Evolutionary conservation across 2,888 invertebrate genomes (phyloP).

Genomic region (Entomobrya proxima): DNA sequence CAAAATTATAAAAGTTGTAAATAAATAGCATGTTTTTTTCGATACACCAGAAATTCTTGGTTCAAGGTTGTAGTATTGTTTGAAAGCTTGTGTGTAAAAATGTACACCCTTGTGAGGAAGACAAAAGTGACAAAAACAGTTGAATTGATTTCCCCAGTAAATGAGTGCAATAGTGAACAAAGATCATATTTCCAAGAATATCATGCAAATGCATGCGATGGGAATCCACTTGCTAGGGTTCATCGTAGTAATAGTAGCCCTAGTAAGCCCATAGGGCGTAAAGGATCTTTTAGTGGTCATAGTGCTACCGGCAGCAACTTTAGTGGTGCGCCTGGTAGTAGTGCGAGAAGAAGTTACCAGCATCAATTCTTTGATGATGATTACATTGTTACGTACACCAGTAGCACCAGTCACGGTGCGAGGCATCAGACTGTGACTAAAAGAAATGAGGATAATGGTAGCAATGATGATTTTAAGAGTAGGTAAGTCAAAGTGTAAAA

Average conservation of each 20-base stretch:
- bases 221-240: background rate
- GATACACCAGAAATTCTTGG: slow-evolving; percentile 25
- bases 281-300: slow-evolving; percentile 34
- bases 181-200: slow-evolving; percentile 21
- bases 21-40: slow-evolving; percentile 9
- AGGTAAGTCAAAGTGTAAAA: slow-evolving; percentile 36
- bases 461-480: slow-evolving; percentile 42
- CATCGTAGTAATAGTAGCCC: slow-evolving; percentile 56
- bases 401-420: slow-evolving; percentile 27
- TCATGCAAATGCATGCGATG: background rate
- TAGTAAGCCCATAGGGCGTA: slow-evolving; percentile 37
- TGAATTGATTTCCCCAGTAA: slow-evolving; percentile 35
- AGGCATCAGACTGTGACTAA: slow-evolving; percentile 57
- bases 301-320: slow-evolving; percentile 11
- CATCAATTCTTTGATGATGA: slow-evolving; percentile 49
- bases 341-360: slow-evolving; percentile 35
- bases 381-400: slow-evolving; percentile 50
- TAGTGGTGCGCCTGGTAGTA: slow-evolving; percentile 7
- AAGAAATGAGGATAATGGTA: slow-evolving; percentile 49
- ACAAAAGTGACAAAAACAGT: slow-evolving; percentile 62
- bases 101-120: slow-evolving; percentile 59
- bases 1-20: background rate
- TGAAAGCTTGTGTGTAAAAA: slow-evolving; percentile 9
- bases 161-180: slow-evolving; percentile 10
- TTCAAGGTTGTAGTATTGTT: slow-evolving; percentile 46